Conservation (phyloP, 2,888 invertebrate genomes). For the Chrysolina americana region DNA sequence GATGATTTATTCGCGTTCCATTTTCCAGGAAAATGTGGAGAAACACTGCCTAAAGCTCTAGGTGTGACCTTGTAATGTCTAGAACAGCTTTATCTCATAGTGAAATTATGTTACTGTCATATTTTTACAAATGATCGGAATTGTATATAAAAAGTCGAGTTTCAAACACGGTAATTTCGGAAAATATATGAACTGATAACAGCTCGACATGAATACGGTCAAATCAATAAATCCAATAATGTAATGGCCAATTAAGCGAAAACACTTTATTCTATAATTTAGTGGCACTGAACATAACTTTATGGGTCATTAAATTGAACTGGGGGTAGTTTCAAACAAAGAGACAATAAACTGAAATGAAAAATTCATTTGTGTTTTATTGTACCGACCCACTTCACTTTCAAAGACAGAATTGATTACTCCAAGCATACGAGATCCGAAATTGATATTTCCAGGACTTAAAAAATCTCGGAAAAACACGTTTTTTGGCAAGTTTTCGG, state of each 20-base stretch:
- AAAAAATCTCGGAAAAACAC: too few relatives aligned
- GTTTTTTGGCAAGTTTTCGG: too few relatives aligned
- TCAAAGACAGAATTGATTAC: too few relatives aligned
- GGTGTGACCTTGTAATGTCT: slow-evolving; percentile 41
- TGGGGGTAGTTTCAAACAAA: not conserved
- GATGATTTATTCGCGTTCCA: slow-evolving; percentile 61
- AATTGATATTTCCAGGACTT: too few relatives aligned
- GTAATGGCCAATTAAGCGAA: not conserved
- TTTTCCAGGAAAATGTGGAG: slow-evolving; percentile 65
- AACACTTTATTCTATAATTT: not conserved
- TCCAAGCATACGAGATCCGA: too few relatives aligned
- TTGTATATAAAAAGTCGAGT: too few relatives aligned
- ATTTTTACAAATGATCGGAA: too few relatives aligned
- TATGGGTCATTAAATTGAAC: not conserved
- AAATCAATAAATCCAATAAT: not conserved
- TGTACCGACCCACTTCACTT: not conserved
- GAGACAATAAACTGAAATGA: not conserved
- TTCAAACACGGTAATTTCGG: not conserved
- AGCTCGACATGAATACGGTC: not conserved
- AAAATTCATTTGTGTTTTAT: not conserved
- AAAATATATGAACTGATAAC: not conserved
- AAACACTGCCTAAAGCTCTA: slow-evolving; percentile 65
- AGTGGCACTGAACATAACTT: not conserved
- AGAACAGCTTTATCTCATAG: too few relatives aligned
- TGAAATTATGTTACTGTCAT: too few relatives aligned